phyloP scores from a whole-genome alignment of 2,113 vertebrate species.

The Forbesichthys agassizii region DNA sequence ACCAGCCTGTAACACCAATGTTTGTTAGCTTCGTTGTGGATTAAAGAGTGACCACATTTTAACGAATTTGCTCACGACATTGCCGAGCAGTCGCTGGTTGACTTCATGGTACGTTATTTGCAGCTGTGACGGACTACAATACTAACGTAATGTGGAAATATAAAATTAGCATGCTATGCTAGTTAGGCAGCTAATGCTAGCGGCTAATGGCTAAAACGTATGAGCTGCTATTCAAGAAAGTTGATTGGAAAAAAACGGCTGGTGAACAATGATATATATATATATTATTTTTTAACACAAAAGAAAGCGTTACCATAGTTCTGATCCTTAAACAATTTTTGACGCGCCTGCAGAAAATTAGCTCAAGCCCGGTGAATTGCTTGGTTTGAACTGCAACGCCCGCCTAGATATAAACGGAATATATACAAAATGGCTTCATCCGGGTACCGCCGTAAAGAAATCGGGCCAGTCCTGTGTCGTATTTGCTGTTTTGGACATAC shows the following conservation, averaged over 20 bases:
- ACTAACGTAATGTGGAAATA: neutral
- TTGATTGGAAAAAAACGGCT: accelerated
- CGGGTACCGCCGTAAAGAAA: conserved; percentile 17
- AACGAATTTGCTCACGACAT: neutral
- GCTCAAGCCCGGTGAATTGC: neutral
- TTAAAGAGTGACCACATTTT: neutral
- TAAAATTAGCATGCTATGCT: conserved; percentile 35
- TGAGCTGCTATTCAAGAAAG: neutral
- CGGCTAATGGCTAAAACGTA: neutral
- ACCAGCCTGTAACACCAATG: conserved; percentile 80
- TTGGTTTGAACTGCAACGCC: conserved; percentile 43
- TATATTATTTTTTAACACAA: neutral
- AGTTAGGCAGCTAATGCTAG: conserved; percentile 33
- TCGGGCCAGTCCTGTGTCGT: conserved; percentile 21
- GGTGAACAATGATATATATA: accelerated
- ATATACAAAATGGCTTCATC: conserved; percentile 37
- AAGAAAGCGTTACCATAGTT: conserved; percentile 50
- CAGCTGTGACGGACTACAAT: too few species aligned
- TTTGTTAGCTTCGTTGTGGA: neutral
- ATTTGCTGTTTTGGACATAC: neutral
- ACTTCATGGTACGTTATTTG: accelerated
- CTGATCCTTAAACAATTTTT: conserved; percentile 5
- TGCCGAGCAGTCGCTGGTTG: accelerated
- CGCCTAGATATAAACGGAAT: neutral
- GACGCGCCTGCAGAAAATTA: neutral